These are phyloP conservation scores for Smittia aterrima DNA, from an alignment of 2,888 invertebrate species.

Conservation along the genomic window DNA sequence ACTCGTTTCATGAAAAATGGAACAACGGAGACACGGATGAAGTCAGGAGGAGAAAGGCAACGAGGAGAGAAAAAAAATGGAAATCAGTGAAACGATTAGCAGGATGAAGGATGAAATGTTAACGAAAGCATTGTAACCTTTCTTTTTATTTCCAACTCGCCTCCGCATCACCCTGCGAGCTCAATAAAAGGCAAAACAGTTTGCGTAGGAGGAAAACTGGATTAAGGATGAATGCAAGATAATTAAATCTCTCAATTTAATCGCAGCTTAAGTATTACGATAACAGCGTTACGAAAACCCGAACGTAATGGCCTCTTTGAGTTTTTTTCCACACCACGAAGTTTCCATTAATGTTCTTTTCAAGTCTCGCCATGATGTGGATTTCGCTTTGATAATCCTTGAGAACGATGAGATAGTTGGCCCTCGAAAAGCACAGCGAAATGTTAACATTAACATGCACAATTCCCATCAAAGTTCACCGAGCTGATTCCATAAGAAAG, in stretches of 20 bases:
- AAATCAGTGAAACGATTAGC: constrained; percentile 32
- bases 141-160: not conserved
- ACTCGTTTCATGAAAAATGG: constrained; percentile 21
- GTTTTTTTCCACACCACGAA: not conserved
- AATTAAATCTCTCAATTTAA: constrained; percentile 29
- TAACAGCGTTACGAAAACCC: not conserved
- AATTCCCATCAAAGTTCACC: not conserved
- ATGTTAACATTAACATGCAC: not conserved
- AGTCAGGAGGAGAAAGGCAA: not conserved
- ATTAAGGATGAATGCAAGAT: not conserved
- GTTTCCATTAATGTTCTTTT: not conserved
- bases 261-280: constrained; percentile 16
- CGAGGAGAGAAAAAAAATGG: constrained; percentile 20
- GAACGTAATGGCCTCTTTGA: not conserved
- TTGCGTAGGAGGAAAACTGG: not conserved
- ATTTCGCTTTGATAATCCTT: not conserved
- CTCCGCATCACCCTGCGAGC: not conserved
- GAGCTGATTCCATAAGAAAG: not conserved
- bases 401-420: no score
- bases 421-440: not conserved
- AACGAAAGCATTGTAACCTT: constrained; percentile 2
- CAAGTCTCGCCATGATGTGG: not conserved
- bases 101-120: constrained; percentile 12
- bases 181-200: not conserved
- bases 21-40: not conserved